A percentile compares a stretch with the other conserved stretches of the same genome.
These are phyloP conservation scores for Pseudorhombus dupliciocellatus DNA, from an alignment of 2,113 vertebrate species.

Conservation along the genomic window DNA sequence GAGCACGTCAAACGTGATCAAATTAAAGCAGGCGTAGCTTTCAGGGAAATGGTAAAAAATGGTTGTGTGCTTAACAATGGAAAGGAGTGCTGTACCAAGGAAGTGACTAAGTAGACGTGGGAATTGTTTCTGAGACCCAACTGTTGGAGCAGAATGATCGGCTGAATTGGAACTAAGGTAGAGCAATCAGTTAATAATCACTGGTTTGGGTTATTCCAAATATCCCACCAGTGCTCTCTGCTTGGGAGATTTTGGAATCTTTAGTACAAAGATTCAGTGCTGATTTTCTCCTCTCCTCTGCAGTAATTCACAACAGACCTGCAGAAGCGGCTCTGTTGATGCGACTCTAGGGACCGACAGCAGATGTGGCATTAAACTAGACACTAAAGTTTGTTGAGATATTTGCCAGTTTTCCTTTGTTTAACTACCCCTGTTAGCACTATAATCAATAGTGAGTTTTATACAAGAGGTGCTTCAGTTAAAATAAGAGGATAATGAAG, in stretches of 20 bases:
- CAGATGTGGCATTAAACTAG: background rate
- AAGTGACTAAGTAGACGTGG: constrained; percentile 8
- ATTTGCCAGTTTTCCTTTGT: background rate
- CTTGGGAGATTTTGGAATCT: no score
- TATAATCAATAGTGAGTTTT: no score
- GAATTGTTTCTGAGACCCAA: constrained; percentile 35
- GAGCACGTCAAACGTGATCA: constrained; percentile 2
- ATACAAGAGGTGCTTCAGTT: no score
- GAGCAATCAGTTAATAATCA: background rate
- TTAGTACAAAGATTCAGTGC: no score
- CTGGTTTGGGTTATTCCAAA: no score
- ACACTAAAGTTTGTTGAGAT: background rate
- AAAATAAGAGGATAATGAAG: no score
- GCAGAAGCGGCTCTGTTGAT: background rate
- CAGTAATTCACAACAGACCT: no score
- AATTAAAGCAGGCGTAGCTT: background rate
- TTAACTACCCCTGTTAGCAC: background rate
- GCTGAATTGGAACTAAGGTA: constrained; percentile 30
- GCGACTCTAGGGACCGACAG: background rate
- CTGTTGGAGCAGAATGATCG: constrained; percentile 29
- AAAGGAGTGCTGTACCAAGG: constrained; percentile 4
- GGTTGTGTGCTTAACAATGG: no score
- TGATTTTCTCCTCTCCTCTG: no score
- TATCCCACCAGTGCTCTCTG: no score
- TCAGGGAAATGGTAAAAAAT: background rate